Conservation (phyloP, 2,888 invertebrate genomes). For the Pristionchus maxplancki region DNA sequence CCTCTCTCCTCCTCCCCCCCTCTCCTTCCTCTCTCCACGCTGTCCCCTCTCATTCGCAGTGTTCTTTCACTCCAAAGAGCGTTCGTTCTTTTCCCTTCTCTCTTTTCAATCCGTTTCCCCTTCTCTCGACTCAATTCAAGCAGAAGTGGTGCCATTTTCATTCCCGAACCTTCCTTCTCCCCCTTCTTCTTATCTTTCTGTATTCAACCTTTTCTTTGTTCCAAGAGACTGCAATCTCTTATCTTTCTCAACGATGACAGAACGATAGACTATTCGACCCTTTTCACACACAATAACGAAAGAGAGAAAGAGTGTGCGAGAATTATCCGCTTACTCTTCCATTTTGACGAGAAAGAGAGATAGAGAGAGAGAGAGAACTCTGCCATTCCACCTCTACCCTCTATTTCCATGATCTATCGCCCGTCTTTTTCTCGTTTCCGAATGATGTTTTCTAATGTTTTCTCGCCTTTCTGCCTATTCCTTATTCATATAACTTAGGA, state of each 20-base stretch:
- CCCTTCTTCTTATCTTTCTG: neutral
- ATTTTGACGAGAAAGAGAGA: constrained; percentile 16
- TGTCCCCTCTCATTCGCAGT: constrained; percentile 2
- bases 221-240: neutral
- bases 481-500: neutral
- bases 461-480: neutral
- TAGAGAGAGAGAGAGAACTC: neutral
- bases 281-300: neutral
- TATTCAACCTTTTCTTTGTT: constrained; percentile 19
- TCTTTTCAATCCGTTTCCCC: constrained; percentile 5
- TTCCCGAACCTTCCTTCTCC: neutral
- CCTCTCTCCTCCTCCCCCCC: neutral
- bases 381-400: neutral
- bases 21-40: neutral
- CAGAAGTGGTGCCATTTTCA: neutral
- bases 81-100: constrained; percentile 4
- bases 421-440: neutral
- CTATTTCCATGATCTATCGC: neutral
- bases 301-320: neutral
- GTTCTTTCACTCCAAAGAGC: constrained; percentile 11
- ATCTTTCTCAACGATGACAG: constrained; percentile 13
- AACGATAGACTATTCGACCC: neutral
- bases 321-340: neutral
- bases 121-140: constrained; percentile 35
- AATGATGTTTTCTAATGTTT: neutral